Evolutionary conservation across 2,797 vertebrate genomes (phyloP), one percentile per base, ranked within the genome.

Genomic region (Champsocephalus gunnari): DNA sequence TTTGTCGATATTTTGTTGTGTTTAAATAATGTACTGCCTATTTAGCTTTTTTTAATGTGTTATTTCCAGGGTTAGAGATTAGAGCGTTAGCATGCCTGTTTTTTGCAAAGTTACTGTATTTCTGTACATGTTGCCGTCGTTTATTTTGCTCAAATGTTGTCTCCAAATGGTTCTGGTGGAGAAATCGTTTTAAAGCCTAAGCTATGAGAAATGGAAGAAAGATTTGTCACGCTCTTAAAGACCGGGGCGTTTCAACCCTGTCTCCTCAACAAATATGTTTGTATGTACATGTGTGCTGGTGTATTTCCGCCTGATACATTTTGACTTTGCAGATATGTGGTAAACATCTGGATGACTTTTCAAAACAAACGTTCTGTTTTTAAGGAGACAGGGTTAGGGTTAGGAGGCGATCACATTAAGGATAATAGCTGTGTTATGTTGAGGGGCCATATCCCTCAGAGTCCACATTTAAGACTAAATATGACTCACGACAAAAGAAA

Each of bases 11-110:
- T 93, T 86, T 77, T 95, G 72, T 94, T 95, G 86, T 94, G 93
- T 97, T 96, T 88, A 89, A 95, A 94, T 96, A 87, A 92, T 94
- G 79, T 95, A 93, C 92, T 93, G 95, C 94, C 91, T 96, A 93
- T 93, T 92, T 93, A 93, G 91, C 86, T 87, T 90, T 73, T 73
- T 94, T 89, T 83, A 79, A 74, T 79, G 77, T 90, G 79, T 89
- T 73, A 83, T 92, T 92, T 88, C 65, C 53, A 81, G 72, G 77
- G 71, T 51, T 93, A 92, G 88, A 79, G 55, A 75, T 94, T 88
- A 87, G 85, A 91, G 84, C 81, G 82, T 89, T 93, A 93, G 94
- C 95, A 94, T 96, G 95, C 94, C 95, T 94, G 92, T 94, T 95
- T 69, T 38, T 92, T 94, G 84, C 93, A 86, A 90, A 92, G 92